A percentile compares a stretch with the other conserved stretches of the same genome.
Conservation (phyloP, 2,113 vertebrate species). For the Proterorhinus semilunaris region DNA sequence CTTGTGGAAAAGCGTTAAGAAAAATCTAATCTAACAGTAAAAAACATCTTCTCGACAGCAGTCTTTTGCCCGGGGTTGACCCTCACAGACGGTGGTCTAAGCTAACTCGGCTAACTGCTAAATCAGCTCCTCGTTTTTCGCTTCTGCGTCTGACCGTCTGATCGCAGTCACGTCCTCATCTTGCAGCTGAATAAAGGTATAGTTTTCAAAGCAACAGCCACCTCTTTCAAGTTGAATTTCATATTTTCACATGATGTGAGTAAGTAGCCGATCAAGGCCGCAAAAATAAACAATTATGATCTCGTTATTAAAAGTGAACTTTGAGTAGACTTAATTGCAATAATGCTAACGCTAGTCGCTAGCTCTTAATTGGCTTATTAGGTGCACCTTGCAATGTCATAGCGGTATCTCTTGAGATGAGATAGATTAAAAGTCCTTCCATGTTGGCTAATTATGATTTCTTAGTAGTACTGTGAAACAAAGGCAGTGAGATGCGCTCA, state of each 20-base stretch:
- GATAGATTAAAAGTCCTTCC: not conserved
- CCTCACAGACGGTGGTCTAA: not conserved
- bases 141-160: no score
- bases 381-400: not conserved
- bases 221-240: not conserved
- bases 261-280: no score
- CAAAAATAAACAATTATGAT: not conserved
- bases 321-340: not conserved
- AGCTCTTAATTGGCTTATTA: slow-evolving; percentile 2
- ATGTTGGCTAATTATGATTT: no score
- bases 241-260: not conserved
- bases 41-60: not conserved
- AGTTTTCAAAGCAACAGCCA: not conserved
- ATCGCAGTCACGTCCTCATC: not conserved
- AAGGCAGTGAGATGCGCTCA: not conserved
- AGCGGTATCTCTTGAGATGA: not conserved
- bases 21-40: not conserved
- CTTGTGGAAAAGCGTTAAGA: not conserved
- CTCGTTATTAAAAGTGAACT: not conserved
- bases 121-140: not conserved
- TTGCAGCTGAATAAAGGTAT: not conserved
- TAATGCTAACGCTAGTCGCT: not conserved
- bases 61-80: not conserved
- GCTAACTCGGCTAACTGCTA: slow-evolving; percentile 2
- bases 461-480: no score